These are phyloP conservation scores for Trematomus loennbergii DNA, from an alignment of 2,113 vertebrate species.

Conservation along the genomic window DNA sequence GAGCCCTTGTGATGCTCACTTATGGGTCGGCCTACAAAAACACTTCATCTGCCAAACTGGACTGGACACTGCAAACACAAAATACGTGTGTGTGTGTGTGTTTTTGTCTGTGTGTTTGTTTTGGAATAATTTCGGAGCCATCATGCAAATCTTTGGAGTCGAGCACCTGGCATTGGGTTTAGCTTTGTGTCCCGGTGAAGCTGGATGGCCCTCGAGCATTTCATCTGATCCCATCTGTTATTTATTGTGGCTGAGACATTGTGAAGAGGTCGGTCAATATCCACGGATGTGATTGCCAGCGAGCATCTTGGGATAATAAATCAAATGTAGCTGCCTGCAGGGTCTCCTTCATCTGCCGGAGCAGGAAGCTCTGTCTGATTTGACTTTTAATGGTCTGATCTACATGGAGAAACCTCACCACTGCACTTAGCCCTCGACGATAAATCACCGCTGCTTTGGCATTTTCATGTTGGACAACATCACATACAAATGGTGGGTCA, in stretches of 20 bases:
- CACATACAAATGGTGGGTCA: neutral
- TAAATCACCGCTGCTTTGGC: slow-evolving; percentile 25
- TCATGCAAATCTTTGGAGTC: neutral
- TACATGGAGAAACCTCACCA: neutral
- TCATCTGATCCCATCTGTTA: slow-evolving; percentile 36
- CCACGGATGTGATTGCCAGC: slow-evolving; percentile 29
- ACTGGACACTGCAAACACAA: too few species aligned
- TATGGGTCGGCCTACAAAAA: too few species aligned
- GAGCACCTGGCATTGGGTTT: slow-evolving; percentile 28
- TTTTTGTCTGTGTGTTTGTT: neutral
- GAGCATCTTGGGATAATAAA: slow-evolving; percentile 40
- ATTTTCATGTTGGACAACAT: slow-evolving; percentile 5
- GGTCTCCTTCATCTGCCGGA: neutral
- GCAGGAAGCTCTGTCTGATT: slow-evolving; percentile 10
- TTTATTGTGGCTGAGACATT: slow-evolving; percentile 18
- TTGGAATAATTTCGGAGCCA: neutral
- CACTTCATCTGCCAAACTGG: too few species aligned
- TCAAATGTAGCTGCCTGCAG: slow-evolving; percentile 26
- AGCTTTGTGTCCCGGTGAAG: neutral
- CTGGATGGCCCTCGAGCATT: slow-evolving; percentile 17
- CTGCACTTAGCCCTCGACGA: neutral
- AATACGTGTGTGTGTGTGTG: too few species aligned
- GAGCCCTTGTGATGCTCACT: too few species aligned
- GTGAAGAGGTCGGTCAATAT: slow-evolving; percentile 51
- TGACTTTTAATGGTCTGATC: slow-evolving; percentile 21